A percentile compares a stretch with the other conserved stretches of the same genome.
phyloP scores from a whole-genome alignment of 2,113 vertebrate species.

The Grammomys dolichurus region DNA sequence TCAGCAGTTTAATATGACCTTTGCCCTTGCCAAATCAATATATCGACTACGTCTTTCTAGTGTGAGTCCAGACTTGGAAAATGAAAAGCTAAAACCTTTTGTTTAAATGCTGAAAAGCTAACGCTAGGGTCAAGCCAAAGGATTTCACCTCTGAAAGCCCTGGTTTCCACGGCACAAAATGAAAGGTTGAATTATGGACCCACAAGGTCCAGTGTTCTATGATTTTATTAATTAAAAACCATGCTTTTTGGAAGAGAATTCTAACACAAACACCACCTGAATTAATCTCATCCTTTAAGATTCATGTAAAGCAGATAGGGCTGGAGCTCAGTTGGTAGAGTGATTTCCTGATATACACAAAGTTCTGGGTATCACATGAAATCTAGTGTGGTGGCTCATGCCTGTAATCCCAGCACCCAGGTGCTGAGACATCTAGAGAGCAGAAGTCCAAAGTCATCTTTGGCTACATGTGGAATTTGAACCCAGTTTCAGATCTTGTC shows the following conservation, averaged over 20 bases:
- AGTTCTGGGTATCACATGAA: background rate
- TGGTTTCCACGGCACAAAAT: background rate
- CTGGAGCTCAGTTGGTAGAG: background rate
- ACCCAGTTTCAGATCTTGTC: background rate
- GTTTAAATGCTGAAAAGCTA: background rate
- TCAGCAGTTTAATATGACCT: background rate
- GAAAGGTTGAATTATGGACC: background rate
- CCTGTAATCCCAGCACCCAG: background rate
- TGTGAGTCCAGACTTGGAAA: slow-evolving; percentile 29
- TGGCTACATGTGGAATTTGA: background rate
- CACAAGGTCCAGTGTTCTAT: background rate
- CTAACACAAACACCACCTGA: background rate
- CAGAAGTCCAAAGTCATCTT: background rate
- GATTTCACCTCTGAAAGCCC: background rate
- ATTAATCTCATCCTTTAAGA: background rate
- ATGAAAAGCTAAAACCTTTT: background rate
- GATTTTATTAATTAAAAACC: background rate
- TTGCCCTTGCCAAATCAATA: slow-evolving; percentile 1
- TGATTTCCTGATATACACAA: background rate
- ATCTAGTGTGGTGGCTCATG: no score
- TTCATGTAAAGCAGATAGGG: background rate
- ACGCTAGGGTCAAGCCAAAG: background rate
- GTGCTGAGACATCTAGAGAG: background rate
- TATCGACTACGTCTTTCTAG: background rate
- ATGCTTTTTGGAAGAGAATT: background rate